phyloP scores from a whole-genome alignment of 2,113 vertebrate species.

The Microtus richardsoni region DNA sequence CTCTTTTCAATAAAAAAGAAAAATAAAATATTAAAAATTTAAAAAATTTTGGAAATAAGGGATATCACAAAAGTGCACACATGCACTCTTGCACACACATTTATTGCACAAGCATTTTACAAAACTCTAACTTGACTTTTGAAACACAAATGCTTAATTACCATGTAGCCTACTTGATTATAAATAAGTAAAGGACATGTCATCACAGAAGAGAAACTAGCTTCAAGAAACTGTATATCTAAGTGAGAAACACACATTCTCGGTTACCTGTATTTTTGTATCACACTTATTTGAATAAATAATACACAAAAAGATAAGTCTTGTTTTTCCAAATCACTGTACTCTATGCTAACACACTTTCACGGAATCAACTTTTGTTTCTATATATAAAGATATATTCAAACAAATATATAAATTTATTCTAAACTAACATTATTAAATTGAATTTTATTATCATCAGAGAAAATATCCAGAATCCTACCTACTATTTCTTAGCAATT shows the following conservation, averaged over 20 bases:
- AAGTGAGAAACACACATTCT: slow-evolving; percentile 52
- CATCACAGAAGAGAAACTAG: slow-evolving; percentile 65
- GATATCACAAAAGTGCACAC: too few relatives aligned
- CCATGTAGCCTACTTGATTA: slow-evolving; percentile 61
- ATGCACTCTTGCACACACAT: too few relatives aligned
- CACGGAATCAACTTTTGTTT: neutral
- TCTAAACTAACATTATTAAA: slow-evolving; percentile 29
- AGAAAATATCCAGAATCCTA: neutral
- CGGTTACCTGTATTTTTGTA: slow-evolving; percentile 44
- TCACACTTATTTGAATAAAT: slow-evolving; percentile 40
- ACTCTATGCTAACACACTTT: neutral
- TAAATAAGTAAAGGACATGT: slow-evolving; percentile 10
- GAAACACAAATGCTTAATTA: slow-evolving; percentile 74
- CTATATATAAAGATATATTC: neutral
- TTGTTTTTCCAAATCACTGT: neutral
- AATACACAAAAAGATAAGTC: slow-evolving; percentile 52
- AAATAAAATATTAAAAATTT: too few relatives aligned
- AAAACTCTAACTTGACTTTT: slow-evolving; percentile 11
- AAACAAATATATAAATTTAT: neutral
- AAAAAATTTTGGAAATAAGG: too few relatives aligned
- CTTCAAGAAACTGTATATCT: slow-evolving; percentile 72
- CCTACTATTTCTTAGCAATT: neutral
- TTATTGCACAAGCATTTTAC: too few relatives aligned
- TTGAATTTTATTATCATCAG: neutral
- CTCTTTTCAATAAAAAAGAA: too few relatives aligned